Conservation (phyloP, 2,888 invertebrate genomes). For the Nymphalis polychloros region DNA sequence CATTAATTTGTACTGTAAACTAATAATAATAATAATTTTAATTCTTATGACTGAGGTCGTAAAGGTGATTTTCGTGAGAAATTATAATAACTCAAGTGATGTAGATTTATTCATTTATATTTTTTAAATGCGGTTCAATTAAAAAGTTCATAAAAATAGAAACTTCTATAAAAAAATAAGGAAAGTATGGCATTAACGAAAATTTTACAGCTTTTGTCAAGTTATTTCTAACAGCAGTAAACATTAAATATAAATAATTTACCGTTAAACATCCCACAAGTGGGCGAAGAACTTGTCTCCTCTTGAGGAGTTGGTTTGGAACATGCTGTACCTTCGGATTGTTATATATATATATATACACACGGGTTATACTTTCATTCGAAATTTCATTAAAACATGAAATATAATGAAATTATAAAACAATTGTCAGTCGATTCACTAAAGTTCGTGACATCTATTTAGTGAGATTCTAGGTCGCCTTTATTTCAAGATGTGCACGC, state of each 20-base stretch:
- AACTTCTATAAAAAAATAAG: neutral
- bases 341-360: no score
- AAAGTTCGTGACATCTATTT: neutral
- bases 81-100: neutral
- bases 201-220: neutral
- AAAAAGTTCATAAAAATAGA: conserved; percentile 3
- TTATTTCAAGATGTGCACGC: conserved; percentile 21
- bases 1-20: conserved; percentile 22
- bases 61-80: neutral
- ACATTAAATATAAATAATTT: no score
- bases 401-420: no score
- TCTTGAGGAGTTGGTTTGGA: no score
- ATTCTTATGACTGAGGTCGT: neutral
- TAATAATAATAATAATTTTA: neutral
- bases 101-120: neutral
- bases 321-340: no score
- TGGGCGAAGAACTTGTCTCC: no score
- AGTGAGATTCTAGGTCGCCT: conserved; percentile 5
- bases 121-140: conserved; percentile 1
- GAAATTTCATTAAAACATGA: no score
- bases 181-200: neutral
- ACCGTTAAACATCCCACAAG: no score
- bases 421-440: neutral
- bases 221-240: neutral
- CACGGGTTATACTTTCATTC: no score